Conservation (phyloP, 1,140 invertebrate genomes). For the Drosophila teissieri region DNA sequence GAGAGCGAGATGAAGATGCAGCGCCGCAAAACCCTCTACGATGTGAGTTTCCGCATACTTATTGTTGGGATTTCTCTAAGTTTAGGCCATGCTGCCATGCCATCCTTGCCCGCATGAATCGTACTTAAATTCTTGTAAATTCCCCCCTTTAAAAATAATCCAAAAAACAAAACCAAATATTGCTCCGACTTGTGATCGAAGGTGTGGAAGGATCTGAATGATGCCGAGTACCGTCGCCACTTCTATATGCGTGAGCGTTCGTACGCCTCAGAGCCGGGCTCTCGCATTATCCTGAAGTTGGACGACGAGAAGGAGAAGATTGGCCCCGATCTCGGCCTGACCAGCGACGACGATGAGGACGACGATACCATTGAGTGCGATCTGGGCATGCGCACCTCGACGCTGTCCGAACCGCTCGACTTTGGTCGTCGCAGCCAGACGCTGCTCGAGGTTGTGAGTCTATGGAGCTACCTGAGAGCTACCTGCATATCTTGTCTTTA, state of each 20-base stretch:
- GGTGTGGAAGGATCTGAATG: slow-evolving; percentile 83
- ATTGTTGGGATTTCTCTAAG: not conserved
- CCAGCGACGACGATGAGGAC: slow-evolving; percentile 46
- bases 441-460: slow-evolving; percentile 78
- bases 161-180: slow-evolving; percentile 26
- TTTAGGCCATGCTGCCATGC: slow-evolving; percentile 9
- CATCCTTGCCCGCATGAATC: slow-evolving; percentile 15
- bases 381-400: slow-evolving; percentile 69
- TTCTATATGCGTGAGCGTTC: slow-evolving; percentile 82
- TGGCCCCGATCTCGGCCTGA: slow-evolving; percentile 17
- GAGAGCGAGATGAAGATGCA: slow-evolving; percentile 84
- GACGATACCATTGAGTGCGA: slow-evolving; percentile 76
- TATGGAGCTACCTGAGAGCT: slow-evolving; percentile 57
- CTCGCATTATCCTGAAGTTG: slow-evolving; percentile 71
- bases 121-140: slow-evolving; percentile 63
- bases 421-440: slow-evolving; percentile 74
- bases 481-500: slow-evolving; percentile 38
- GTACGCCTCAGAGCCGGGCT: slow-evolving; percentile 81
- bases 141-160: slow-evolving; percentile 40
- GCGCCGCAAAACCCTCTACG: slow-evolving; percentile 74
- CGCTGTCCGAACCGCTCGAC: slow-evolving; percentile 85
- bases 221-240: slow-evolving; percentile 79
- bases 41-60: slow-evolving; percentile 57
- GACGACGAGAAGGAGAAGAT: slow-evolving; percentile 61
- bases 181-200: slow-evolving; percentile 45